phyloP scores from a whole-genome alignment of 2,888 invertebrate species.

The Tyria jacobaeae region DNA sequence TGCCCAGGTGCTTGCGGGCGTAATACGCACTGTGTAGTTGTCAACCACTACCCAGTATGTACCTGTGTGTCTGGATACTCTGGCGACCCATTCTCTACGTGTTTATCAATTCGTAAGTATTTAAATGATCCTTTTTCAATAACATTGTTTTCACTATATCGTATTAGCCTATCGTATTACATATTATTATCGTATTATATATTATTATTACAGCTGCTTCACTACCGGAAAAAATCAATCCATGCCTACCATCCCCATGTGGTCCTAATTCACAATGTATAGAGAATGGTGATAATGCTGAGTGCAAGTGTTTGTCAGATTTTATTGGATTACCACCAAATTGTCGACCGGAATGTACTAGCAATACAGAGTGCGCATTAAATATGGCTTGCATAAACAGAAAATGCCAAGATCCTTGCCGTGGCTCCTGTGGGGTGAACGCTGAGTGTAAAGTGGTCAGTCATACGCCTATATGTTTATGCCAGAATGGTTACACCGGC shows the following conservation, averaged over 20 bases:
- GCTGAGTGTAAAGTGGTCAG: constrained; percentile 91
- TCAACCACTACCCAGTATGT: constrained; percentile 90
- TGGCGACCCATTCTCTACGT: constrained; percentile 91
- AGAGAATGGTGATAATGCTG: constrained; percentile 86
- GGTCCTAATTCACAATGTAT: constrained; percentile 89
- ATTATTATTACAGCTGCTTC: constrained; percentile 61
- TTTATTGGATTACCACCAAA: constrained; percentile 88
- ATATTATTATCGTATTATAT: no score
- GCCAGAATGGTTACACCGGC: constrained; percentile 88
- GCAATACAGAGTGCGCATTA: constrained; percentile 88
- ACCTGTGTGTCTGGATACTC: constrained; percentile 88
- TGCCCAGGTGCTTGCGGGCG: constrained; percentile 91
- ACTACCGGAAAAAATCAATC: constrained; percentile 75
- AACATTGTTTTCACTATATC: neutral
- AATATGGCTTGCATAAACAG: constrained; percentile 89
- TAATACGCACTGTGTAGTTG: constrained; percentile 86
- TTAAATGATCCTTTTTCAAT: neutral
- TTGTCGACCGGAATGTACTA: constrained; percentile 89
- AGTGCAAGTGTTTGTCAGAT: constrained; percentile 88
- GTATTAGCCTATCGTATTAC: neutral
- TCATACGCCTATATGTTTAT: constrained; percentile 90
- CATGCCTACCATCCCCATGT: constrained; percentile 89
- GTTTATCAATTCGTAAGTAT: constrained; percentile 83
- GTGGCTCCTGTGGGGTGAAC: constrained; percentile 88
- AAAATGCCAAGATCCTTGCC: constrained; percentile 91